These are phyloP conservation scores for Elephas maximus DNA, from an alignment of 2,113 vertebrate genomes.

Conservation along the genomic window DNA sequence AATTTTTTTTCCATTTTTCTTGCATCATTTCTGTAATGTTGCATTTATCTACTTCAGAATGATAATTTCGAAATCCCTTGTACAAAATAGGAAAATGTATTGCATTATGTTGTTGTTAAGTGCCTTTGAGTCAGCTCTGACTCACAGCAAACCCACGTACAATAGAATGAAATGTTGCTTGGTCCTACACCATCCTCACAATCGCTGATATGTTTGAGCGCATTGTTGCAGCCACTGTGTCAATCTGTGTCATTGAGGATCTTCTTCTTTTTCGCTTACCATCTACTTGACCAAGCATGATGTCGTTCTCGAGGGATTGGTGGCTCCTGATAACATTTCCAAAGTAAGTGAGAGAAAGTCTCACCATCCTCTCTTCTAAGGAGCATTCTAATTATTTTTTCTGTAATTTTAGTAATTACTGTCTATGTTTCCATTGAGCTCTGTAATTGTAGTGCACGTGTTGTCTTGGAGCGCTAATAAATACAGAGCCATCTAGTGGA, in stretches of 20 bases:
- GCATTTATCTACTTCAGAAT: not conserved
- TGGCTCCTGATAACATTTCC: not conserved
- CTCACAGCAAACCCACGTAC: not conserved
- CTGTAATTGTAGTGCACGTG: not conserved
- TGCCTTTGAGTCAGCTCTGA: not conserved
- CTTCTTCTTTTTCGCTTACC: not conserved
- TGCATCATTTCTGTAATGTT: not conserved
- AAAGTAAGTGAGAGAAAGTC: not conserved
- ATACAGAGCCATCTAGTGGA: slow-evolving; percentile 48
- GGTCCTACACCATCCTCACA: not conserved
- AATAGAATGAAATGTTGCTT: not conserved
- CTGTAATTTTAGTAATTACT: slow-evolving; percentile 9
- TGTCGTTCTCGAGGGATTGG: not conserved
- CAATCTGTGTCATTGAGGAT: not conserved
- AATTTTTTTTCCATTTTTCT: not conserved
- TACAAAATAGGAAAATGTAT: not conserved
- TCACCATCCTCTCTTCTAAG: not conserved
- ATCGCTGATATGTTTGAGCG: not conserved
- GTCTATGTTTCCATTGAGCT: not conserved
- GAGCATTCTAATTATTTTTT: not conserved
- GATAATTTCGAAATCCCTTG: not conserved
- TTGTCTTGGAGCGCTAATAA: not conserved
- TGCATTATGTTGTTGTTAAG: not conserved
- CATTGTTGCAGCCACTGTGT: not conserved
- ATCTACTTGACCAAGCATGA: not conserved